Evolutionary conservation across 2,113 vertebrate species (phyloP).

Genomic region (Fregetta grallaria): DNA sequence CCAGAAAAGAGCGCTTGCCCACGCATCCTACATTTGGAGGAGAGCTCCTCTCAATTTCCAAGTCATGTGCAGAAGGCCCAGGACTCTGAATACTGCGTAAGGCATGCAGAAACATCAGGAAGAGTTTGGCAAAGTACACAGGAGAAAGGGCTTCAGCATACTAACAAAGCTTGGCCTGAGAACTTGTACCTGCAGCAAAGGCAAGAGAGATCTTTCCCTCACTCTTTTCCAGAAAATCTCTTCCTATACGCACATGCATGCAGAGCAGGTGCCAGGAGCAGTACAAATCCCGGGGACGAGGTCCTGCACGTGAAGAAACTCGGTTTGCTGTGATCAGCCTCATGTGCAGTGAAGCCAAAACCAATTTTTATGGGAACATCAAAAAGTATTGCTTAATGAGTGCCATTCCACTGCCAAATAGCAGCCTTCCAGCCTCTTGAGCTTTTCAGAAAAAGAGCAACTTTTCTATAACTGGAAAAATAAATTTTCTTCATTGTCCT

Average conservation of each 20-base stretch:
- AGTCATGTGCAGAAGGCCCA: neutral
- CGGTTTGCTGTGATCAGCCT: neutral
- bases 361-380: neutral
- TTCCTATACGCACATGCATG: accelerated
- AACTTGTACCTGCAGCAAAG: neutral
- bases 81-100: neutral
- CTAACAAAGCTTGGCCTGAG: neutral
- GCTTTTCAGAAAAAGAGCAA: neutral
- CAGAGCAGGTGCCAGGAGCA: neutral
- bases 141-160: neutral
- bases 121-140: neutral
- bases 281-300: neutral
- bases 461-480: neutral
- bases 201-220: neutral
- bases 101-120: accelerated
- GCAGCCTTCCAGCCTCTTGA: neutral
- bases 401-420: neutral
- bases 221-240: neutral
- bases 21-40: accelerated
- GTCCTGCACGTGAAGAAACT: neutral
- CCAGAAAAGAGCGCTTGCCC: neutral
- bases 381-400: neutral
- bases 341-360: neutral
- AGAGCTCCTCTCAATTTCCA: neutral
- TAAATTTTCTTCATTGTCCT: neutral